These are phyloP conservation scores for Spilosoma lubricipeda DNA, from an alignment of 2,888 invertebrate species.

Conservation along the genomic window DNA sequence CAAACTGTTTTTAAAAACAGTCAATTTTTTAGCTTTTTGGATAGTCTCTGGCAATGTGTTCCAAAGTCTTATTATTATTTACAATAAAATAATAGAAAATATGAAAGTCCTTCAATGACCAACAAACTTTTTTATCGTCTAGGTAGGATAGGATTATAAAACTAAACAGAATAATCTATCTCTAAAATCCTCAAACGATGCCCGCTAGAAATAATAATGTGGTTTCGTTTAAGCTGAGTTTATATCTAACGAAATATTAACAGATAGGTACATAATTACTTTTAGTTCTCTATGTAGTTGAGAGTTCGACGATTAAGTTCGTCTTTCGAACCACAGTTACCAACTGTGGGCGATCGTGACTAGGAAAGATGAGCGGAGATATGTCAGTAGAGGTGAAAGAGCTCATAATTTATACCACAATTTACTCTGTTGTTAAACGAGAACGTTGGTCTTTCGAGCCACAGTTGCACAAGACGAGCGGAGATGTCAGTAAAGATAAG, in stretches of 20 bases:
- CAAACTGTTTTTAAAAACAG: no score
- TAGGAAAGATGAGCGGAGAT: not conserved
- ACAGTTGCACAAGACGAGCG: not conserved
- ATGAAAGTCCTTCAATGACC: not conserved
- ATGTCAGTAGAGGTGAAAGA: not conserved
- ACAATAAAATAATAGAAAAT: not conserved
- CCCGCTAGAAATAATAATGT: not conserved
- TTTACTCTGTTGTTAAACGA: not conserved
- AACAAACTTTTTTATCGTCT: not conserved
- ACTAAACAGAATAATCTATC: not conserved
- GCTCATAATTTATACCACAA: not conserved
- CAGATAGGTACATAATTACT: not conserved
- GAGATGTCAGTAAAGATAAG: not conserved
- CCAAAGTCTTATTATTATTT: no score
- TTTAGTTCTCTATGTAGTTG: not conserved
- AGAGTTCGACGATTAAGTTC: not conserved
- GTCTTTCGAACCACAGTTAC: not conserved
- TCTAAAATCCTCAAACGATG: not conserved
- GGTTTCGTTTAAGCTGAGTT: not conserved
- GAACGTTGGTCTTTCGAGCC: not conserved
- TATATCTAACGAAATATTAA: constrained; percentile 1
- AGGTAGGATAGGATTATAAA: not conserved
- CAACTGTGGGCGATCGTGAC: not conserved
- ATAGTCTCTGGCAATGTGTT: no score
- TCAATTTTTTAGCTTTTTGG: no score